Percentiles rank a stretch among this genome's conserved stretches.
Evolutionary conservation across 1,140 invertebrate species (phyloP).

Genomic region (Lordiphosa mommai): DNA sequence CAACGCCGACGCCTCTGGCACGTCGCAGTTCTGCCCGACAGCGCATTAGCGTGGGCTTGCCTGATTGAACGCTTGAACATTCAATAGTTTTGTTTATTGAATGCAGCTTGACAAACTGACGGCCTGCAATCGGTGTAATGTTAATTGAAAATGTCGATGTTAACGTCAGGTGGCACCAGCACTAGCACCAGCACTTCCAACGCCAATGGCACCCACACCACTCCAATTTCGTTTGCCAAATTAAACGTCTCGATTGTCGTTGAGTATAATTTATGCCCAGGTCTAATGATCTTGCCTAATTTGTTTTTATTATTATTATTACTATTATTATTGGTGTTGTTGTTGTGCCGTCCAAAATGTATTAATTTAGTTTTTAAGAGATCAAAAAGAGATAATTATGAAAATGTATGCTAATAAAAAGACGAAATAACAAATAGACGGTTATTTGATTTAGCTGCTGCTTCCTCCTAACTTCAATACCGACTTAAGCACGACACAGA

Average conservation of each 20-base stretch:
- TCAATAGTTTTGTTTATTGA: constrained; percentile 22
- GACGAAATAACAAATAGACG: neutral
- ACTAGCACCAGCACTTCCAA: neutral
- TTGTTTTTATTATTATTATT: constrained; percentile 12
- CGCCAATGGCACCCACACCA: constrained; percentile 5
- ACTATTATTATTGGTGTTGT: constrained; percentile 7
- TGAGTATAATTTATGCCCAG: constrained; percentile 25
- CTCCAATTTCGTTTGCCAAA: constrained; percentile 5
- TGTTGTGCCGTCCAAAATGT: constrained; percentile 46
- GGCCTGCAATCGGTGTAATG: constrained; percentile 6
- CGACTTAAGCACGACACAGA: too few relatives aligned
- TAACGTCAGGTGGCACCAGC: constrained; percentile 6
- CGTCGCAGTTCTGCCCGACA: constrained; percentile 79
- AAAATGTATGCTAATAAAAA: constrained; percentile 49
- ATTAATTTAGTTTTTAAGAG: constrained; percentile 60
- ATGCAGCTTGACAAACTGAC: constrained; percentile 34
- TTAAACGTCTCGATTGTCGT: neutral
- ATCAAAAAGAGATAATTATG: constrained; percentile 30
- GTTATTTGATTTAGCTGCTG: too few relatives aligned
- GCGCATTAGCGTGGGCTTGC: constrained; percentile 70
- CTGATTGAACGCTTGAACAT: constrained; percentile 49
- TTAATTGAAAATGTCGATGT: constrained; percentile 17
- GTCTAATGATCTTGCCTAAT: constrained; percentile 68
- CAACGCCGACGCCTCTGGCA: constrained; percentile 71
- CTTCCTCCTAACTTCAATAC: neutral